These are phyloP conservation scores for Anas capensis DNA, from an alignment of 2,797 vertebrate genomes.

Conservation along the genomic window DNA sequence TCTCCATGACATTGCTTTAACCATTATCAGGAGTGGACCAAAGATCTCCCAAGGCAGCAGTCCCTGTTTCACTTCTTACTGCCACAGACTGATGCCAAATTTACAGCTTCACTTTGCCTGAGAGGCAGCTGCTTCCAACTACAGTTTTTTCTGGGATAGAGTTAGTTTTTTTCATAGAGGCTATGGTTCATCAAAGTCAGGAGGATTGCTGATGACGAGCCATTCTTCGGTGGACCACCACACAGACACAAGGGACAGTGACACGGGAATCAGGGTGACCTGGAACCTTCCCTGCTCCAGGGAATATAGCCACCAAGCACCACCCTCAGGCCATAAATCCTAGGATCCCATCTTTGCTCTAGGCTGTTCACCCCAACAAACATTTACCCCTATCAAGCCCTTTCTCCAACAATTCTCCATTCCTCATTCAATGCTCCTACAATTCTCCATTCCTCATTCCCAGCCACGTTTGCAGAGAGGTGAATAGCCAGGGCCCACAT, in stretches of 20 bases:
- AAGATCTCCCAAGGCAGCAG: background rate
- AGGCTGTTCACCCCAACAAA: background rate
- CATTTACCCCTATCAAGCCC: background rate
- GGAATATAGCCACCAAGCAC: background rate
- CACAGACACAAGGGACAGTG: background rate
- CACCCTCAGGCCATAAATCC: background rate
- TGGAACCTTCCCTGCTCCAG: background rate
- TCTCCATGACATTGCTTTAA: background rate
- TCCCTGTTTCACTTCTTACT: background rate
- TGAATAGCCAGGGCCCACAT: accelerated
- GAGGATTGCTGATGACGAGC: background rate
- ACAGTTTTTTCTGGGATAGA: accelerated
- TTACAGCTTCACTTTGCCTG: background rate
- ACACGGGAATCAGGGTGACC: background rate
- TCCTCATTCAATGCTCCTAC: background rate
- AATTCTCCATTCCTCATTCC: background rate
- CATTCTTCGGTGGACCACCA: background rate
- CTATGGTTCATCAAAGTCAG: background rate
- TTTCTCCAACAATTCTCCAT: background rate
- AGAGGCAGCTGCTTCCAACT: background rate
- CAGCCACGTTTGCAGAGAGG: background rate
- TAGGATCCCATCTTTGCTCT: background rate
- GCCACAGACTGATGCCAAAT: background rate
- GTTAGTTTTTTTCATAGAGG: no score
- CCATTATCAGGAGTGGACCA: background rate